Evolutionary conservation across 1,140 invertebrate genomes (phyloP).

Genomic region (Hyposmocoma kahamanoa): DNA sequence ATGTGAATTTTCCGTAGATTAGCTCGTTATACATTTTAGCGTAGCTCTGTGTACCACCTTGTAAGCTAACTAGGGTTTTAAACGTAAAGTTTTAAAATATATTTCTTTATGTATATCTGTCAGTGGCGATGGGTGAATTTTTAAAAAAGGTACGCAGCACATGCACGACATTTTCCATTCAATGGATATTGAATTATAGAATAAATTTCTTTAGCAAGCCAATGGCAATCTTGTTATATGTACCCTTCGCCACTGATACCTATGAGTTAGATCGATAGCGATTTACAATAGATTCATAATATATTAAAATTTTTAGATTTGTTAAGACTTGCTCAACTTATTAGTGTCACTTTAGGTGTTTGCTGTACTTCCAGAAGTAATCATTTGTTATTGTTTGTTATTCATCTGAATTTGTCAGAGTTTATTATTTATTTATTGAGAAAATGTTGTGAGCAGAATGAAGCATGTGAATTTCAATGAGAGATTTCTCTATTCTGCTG

Average conservation of each 20-base stretch:
- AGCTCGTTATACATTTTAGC: constrained; percentile 44
- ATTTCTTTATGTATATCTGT: too few relatives aligned
- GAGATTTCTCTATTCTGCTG: too few relatives aligned
- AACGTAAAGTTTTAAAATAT: constrained; percentile 8
- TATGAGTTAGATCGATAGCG: background rate
- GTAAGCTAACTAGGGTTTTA: constrained; percentile 12
- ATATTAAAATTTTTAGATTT: constrained; percentile 24
- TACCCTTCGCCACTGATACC: background rate
- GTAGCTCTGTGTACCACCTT: constrained; percentile 34
- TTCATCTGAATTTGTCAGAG: too few relatives aligned
- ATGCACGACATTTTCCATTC: too few relatives aligned
- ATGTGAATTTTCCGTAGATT: constrained; percentile 58
- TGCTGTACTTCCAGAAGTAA: constrained; percentile 23
- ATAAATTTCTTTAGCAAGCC: too few relatives aligned
- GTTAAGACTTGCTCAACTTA: constrained; percentile 38
- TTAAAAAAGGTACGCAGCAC: too few relatives aligned
- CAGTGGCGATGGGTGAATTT: too few relatives aligned
- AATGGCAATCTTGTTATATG: background rate
- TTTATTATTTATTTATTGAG: too few relatives aligned
- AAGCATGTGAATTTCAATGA: too few relatives aligned
- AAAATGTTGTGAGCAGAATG: too few relatives aligned
- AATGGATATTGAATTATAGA: too few relatives aligned
- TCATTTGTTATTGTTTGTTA: background rate
- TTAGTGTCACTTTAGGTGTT: constrained; percentile 24
- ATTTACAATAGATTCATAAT: background rate